phyloP scores from a whole-genome alignment of 1,140 invertebrate species.

The Nylanderia fulva region DNA sequence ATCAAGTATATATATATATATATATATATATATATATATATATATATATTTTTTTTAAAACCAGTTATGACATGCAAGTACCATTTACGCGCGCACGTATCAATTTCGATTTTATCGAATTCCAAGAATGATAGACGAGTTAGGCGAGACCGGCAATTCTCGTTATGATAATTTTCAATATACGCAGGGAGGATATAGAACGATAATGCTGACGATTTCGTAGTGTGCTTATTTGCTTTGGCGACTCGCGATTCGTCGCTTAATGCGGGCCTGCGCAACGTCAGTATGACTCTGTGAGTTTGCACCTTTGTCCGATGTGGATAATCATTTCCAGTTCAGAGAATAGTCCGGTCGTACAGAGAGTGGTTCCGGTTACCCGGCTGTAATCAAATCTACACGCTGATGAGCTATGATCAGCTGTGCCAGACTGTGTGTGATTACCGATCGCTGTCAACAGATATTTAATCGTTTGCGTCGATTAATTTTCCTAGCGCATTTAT shows the following conservation, averaged over 20 bases:
- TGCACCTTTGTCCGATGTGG: slow-evolving; percentile 64
- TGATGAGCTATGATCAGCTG: slow-evolving; percentile 60
- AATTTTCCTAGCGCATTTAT: slow-evolving; percentile 62
- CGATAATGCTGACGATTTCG: slow-evolving; percentile 35
- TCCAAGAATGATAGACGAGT: neutral
- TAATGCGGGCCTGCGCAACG: slow-evolving; percentile 48
- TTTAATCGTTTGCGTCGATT: slow-evolving; percentile 61
- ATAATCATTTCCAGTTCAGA: slow-evolving; percentile 68
- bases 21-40: too few relatives aligned
- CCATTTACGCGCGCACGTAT: neutral
- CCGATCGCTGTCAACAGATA: slow-evolving; percentile 60
- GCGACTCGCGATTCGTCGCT: slow-evolving; percentile 42
- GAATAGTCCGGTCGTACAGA: neutral
- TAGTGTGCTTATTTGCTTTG: slow-evolving; percentile 32
- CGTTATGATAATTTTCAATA: slow-evolving; percentile 30
- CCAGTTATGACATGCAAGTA: neutral
- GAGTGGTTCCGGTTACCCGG: slow-evolving; percentile 55
- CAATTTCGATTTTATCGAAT: neutral
- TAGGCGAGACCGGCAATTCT: neutral
- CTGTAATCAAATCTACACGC: slow-evolving; percentile 60
- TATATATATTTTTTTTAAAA: neutral
- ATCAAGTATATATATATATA: too few relatives aligned
- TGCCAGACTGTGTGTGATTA: slow-evolving; percentile 48
- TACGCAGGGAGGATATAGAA: slow-evolving; percentile 49
- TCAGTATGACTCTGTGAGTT: slow-evolving; percentile 60